Evolutionary conservation across 2,888 invertebrate species (phyloP), one percentile per base, ranked within the genome.

Genomic region (Bembecia ichneumoniformis): DNA sequence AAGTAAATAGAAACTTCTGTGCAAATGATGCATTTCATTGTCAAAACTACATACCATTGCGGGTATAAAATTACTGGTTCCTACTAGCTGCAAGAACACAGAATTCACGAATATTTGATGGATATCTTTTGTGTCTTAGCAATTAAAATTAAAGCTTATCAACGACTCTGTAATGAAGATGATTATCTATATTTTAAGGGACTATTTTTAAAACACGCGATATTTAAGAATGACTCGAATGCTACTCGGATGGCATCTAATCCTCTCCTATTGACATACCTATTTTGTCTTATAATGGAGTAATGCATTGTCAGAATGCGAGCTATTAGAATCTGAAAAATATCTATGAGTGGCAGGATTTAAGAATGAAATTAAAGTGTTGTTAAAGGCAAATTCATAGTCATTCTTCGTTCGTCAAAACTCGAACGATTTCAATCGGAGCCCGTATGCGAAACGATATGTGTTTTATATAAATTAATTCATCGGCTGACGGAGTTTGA

Each of bases 381-480:
- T 13, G n/a, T 13, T 13, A 5, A 13, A 40, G 40, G 7, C 11
- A 9, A 40, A 40, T 9, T 40, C 7, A 3, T n/a, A 40, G 14
- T 13, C 7, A 28, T 40, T 40, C n/a, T 40, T 40, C 14, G 4
- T 40, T 40, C 40, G 40, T n/a, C 40, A 40, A 40, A 5, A 40
- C 57, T 59, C 54, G 52, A 59, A 49, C 52, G 57, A 59, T 56
- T 56, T 52, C 45, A 53, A 56, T 54, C 54, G 58, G 53, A 55
- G 58, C 65, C 66, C 59, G n/a, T 55, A 56, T 56, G 59, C 67
- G 62, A 62, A 69, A 61, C 69, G 69, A 71, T 74, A 51, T 58
- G 74, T 79, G 78, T 86, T 82, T 83, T 86, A 82, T 82, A 82
- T 82, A 81, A 86, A 87, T 86, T 86, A 84, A 86, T 86, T 86